Conservation (phyloP, 2,888 invertebrate genomes). For the Endomychus coccineus region DNA sequence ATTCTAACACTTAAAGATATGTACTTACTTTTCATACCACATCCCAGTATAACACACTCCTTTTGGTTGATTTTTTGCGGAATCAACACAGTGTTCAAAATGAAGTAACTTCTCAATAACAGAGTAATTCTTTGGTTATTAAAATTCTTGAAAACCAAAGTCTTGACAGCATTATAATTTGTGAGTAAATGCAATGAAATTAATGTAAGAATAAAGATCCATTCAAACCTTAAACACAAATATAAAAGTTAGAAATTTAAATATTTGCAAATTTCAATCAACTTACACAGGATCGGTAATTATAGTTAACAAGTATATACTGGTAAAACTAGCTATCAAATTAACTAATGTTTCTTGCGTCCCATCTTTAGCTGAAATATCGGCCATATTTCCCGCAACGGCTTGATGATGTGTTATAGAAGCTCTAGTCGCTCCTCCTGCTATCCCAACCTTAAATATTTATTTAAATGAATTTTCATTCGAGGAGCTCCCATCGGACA, state of each 20-base stretch:
- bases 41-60: constrained; percentile 62
- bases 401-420: constrained; percentile 94
- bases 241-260: background rate
- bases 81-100: constrained; percentile 50
- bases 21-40: constrained; percentile 41
- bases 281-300: constrained; percentile 51
- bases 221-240: constrained; percentile 55
- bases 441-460: constrained; percentile 41
- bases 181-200: constrained; percentile 74
- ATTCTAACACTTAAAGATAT: background rate
- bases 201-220: constrained; percentile 66
- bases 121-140: constrained; percentile 73
- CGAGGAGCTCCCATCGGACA: background rate
- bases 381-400: constrained; percentile 81
- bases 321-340: constrained; percentile 72
- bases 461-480: no score
- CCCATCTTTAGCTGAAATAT: constrained; percentile 90
- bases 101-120: constrained; percentile 60
- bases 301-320: constrained; percentile 64
- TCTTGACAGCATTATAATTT: constrained; percentile 80
- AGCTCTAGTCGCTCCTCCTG: constrained; percentile 84
- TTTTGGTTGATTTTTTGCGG: constrained; percentile 59
- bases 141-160: constrained; percentile 70
- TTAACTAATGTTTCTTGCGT: constrained; percentile 97
- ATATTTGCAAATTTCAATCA: constrained; percentile 2